Percentiles rank a stretch among this genome's conserved stretches.
These are phyloP conservation scores for Channallabes apus DNA, from an alignment of 2,797 vertebrate species.

Conservation along the genomic window DNA sequence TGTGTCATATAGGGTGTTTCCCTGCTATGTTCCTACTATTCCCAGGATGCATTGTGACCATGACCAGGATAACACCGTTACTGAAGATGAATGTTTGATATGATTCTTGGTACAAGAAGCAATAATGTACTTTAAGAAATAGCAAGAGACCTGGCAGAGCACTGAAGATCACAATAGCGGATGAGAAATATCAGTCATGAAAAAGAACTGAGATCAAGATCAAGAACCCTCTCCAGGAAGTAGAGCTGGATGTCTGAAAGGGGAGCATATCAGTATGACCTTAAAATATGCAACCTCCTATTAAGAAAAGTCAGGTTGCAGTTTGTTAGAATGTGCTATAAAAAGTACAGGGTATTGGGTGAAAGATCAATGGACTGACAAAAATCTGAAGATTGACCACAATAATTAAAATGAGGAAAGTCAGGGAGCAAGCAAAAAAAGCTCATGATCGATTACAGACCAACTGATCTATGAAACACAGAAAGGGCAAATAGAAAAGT, in stretches of 20 bases:
- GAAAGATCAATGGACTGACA: neutral
- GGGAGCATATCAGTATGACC: neutral
- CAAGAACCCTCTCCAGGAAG: neutral
- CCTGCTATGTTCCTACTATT: neutral
- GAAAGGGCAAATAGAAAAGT: neutral
- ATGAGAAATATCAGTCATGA: neutral
- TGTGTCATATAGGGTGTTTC: neutral
- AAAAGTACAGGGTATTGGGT: neutral
- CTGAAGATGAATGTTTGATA: conserved; percentile 7
- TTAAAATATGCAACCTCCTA: neutral
- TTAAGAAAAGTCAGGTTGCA: neutral
- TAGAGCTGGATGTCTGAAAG: neutral
- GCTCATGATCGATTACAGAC: neutral
- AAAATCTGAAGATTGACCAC: neutral
- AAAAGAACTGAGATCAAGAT: neutral
- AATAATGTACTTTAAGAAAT: neutral
- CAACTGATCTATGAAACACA: neutral
- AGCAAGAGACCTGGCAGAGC: neutral
- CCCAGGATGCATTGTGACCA: neutral
- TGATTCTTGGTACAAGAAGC: neutral
- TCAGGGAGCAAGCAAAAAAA: neutral
- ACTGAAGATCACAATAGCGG: neutral
- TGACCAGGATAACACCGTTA: neutral
- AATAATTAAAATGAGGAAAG: neutral
- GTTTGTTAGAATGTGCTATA: neutral